These are phyloP conservation scores for Drosophila percnosoma DNA, from an alignment of 2,888 invertebrate species.

Conservation along the genomic window DNA sequence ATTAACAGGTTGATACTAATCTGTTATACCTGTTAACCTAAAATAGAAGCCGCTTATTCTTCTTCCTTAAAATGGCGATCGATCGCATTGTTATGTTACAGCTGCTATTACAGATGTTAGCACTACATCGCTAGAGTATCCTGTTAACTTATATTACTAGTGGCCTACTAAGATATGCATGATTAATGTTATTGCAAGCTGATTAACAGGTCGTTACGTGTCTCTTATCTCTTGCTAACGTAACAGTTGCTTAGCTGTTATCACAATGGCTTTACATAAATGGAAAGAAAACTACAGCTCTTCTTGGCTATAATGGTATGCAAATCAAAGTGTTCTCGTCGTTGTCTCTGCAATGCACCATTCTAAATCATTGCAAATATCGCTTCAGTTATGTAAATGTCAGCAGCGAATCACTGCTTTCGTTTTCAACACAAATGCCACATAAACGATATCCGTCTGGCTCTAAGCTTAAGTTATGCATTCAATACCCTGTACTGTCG, in stretches of 20 bases:
- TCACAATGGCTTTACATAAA: constrained; percentile 52
- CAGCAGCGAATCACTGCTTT: constrained; percentile 63
- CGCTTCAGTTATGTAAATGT: constrained; percentile 65
- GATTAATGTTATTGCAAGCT: constrained; percentile 11
- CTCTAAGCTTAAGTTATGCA: constrained; percentile 50
- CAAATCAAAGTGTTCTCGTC: constrained; percentile 55
- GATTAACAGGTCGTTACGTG: constrained; percentile 44
- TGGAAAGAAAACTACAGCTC: constrained; percentile 19
- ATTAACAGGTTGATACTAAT: too few species aligned
- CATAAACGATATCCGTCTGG: constrained; percentile 68
- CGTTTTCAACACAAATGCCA: constrained; percentile 69
- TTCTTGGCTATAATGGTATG: constrained; percentile 48
- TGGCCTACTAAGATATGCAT: background rate
- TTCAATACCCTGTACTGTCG: constrained; percentile 9
- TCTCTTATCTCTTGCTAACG: constrained; percentile 13
- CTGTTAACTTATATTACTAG: background rate
- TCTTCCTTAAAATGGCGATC: too few species aligned
- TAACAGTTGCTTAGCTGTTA: constrained; percentile 14
- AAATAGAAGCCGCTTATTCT: too few species aligned
- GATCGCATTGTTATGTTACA: too few species aligned
- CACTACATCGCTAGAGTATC: too few species aligned
- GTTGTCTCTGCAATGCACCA: constrained; percentile 64
- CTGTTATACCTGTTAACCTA: too few species aligned
- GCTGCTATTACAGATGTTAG: too few species aligned
- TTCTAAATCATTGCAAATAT: constrained; percentile 37